Evolutionary conservation across 2,888 invertebrate species (phyloP).

Genomic region (Chymomyza caudatula): DNA sequence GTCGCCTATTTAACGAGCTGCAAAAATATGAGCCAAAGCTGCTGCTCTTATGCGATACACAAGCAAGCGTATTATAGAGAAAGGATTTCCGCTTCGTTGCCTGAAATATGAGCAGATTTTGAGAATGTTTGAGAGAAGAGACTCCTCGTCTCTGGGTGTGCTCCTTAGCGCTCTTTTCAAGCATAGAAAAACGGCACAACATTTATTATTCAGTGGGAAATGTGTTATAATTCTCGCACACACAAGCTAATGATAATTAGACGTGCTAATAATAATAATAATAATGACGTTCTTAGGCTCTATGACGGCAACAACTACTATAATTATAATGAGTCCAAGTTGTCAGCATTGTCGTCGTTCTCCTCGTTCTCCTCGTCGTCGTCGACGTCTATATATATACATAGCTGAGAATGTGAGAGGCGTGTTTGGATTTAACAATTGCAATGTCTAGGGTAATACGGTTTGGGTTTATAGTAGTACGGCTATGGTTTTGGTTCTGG

Average conservation of each 20-base stretch:
- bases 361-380: not conserved
- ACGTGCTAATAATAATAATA: slow-evolving; percentile 21
- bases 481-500: slow-evolving; percentile 43
- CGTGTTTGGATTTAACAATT: slow-evolving; percentile 68
- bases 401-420: slow-evolving; percentile 62
- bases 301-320: slow-evolving; percentile 31
- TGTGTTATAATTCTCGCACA: slow-evolving; percentile 53
- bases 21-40: slow-evolving; percentile 50
- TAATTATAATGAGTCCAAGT: slow-evolving; percentile 37
- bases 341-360: slow-evolving; percentile 10
- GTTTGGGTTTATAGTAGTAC: slow-evolving; percentile 34
- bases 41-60: slow-evolving; percentile 8
- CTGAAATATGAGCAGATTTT: slow-evolving; percentile 69
- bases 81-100: slow-evolving; percentile 71
- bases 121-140: slow-evolving; percentile 41
- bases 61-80: no score
- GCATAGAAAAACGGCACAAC: slow-evolving; percentile 12
- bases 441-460: slow-evolving; percentile 44
- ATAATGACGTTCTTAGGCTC: slow-evolving; percentile 19
- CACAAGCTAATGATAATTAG: slow-evolving; percentile 29
- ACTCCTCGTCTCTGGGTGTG: slow-evolving; percentile 8
- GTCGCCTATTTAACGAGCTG: slow-evolving; percentile 71
- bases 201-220: slow-evolving; percentile 60
- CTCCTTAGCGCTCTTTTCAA: not conserved
- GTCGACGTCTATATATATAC: slow-evolving; percentile 35